A percentile compares a stretch with the other conserved stretches of the same genome.
These are phyloP conservation scores for Crepidodera aurea DNA, from an alignment of 2,888 invertebrate genomes.

Conservation along the genomic window DNA sequence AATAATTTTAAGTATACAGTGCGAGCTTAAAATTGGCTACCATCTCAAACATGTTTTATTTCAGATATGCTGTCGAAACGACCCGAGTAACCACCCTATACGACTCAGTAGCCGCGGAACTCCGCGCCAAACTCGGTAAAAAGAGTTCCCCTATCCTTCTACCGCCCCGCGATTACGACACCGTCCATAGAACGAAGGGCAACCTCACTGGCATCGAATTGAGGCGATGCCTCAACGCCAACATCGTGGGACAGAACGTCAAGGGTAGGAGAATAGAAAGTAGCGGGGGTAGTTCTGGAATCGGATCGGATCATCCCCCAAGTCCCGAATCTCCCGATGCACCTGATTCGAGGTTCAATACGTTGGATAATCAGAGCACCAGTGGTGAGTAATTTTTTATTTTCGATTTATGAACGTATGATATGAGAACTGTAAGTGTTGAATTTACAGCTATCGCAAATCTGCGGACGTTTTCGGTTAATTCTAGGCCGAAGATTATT, in stretches of 20 bases:
- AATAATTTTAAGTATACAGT: too few relatives aligned
- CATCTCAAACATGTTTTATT: too few relatives aligned
- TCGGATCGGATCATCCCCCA: slow-evolving; percentile 88
- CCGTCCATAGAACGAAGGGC: slow-evolving; percentile 81
- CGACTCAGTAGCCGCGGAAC: slow-evolving; percentile 90
- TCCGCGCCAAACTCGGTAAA: slow-evolving; percentile 76
- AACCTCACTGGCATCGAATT: slow-evolving; percentile 78
- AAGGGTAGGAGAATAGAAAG: slow-evolving; percentile 55
- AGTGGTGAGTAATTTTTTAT: slow-evolving; percentile 64
- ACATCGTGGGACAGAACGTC: slow-evolving; percentile 68
- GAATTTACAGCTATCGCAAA: too few relatives aligned
- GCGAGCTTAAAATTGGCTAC: too few relatives aligned
- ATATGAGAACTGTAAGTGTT: too few relatives aligned
- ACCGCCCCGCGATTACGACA: slow-evolving; percentile 95
- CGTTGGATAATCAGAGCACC: slow-evolving; percentile 69
- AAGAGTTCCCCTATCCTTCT: slow-evolving; percentile 76
- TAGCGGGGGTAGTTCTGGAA: slow-evolving; percentile 83
- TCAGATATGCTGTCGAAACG: slow-evolving; percentile 59
- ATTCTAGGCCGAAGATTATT: background rate
- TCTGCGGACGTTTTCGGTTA: background rate
- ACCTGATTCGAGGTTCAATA: slow-evolving; percentile 59
- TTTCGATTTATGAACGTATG: too few relatives aligned
- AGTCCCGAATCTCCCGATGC: slow-evolving; percentile 72
- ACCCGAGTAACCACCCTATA: slow-evolving; percentile 77
- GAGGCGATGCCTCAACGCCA: slow-evolving; percentile 74